Evolutionary conservation across 2,888 invertebrate species (phyloP), one percentile per base, ranked within the genome.

Genomic region (Ectemnius continuus): DNA sequence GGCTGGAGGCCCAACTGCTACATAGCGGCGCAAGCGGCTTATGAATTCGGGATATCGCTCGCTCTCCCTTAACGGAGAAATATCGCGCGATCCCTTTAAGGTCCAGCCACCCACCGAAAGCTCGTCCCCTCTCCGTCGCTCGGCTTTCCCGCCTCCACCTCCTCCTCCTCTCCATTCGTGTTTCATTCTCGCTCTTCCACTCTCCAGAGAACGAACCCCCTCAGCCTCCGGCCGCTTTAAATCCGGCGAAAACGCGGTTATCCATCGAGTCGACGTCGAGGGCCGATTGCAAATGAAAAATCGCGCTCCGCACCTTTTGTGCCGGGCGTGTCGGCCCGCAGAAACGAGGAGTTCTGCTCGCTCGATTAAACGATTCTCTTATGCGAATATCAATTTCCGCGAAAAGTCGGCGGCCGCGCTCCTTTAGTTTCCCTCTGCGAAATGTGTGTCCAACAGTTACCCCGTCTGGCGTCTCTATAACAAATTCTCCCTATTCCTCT

Each of bases 1-100:
- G 86, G 86, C 80, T 68, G 73, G 62, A 76, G 78, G 79, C 81
- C 81, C 85, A 81, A 81, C 82, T 84, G 82, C 67, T 70, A 36
- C 73, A 36, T 11, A 36, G 64, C 78, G 83, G 78, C 75, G 80
- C 26, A n/a, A 45, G 64, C 67, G 58, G 59, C 72, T 78, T 74
- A 75, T 81, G 79, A 84, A 85, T 84, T 85, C 70, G 45, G 67
- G 75, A 83, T 85, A 84, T 81, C 80, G 78, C 69, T 74, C 68
- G 73, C 71, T 79, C 78, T 2, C 64, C 86, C 81, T 86, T 86
- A 84, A 86, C 79, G 75, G 66, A 69, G 70, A 80, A 76, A 72
- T 70, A 77, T 58, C 72, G 67, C 23, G 16, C 62, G 47, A 16
- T 62, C 82, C 73, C 81, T 86, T 86, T 82, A 83, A 86, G 76